These are phyloP conservation scores for Acleris cristana DNA, from an alignment of 2,888 invertebrate species.

Conservation along the genomic window DNA sequence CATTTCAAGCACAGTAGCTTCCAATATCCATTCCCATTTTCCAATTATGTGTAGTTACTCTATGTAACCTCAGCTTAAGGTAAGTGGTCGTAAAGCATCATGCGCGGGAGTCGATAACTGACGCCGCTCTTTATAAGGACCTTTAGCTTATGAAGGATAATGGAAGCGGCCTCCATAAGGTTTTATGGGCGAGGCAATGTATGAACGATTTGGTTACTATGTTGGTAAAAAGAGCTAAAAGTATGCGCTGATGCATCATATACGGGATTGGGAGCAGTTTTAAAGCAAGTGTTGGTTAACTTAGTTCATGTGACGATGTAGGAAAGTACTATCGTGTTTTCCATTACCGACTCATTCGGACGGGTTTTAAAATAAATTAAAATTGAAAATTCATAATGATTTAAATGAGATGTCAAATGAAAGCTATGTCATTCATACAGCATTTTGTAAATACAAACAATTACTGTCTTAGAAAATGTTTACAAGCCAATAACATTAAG, in stretches of 20 bases:
- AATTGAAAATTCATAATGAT: too few species aligned
- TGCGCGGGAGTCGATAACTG: constrained; percentile 62
- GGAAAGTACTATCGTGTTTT: too few species aligned
- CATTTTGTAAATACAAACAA: too few species aligned
- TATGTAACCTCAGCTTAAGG: constrained; percentile 46
- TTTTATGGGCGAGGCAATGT: constrained; percentile 63
- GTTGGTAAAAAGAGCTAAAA: constrained; percentile 54
- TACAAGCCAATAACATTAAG: too few species aligned
- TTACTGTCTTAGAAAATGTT: too few species aligned
- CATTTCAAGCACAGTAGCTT: constrained; percentile 29
- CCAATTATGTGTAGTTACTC: constrained; percentile 44
- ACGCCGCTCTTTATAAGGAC: constrained; percentile 62
- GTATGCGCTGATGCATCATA: neutral
- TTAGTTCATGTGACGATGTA: neutral
- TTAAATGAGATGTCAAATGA: too few species aligned
- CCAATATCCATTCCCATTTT: constrained; percentile 39
- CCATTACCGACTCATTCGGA: too few species aligned
- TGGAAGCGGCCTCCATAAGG: constrained; percentile 65
- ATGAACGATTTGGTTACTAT: constrained; percentile 64
- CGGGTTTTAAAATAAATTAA: too few species aligned
- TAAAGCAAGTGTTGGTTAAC: neutral
- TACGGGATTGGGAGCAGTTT: neutral
- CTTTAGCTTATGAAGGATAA: constrained; percentile 71
- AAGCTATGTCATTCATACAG: too few species aligned
- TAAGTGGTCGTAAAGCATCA: constrained; percentile 69